Evolutionary conservation across 2,888 invertebrate species (phyloP).

Genomic region (Lordiphosa andalusiaca): DNA sequence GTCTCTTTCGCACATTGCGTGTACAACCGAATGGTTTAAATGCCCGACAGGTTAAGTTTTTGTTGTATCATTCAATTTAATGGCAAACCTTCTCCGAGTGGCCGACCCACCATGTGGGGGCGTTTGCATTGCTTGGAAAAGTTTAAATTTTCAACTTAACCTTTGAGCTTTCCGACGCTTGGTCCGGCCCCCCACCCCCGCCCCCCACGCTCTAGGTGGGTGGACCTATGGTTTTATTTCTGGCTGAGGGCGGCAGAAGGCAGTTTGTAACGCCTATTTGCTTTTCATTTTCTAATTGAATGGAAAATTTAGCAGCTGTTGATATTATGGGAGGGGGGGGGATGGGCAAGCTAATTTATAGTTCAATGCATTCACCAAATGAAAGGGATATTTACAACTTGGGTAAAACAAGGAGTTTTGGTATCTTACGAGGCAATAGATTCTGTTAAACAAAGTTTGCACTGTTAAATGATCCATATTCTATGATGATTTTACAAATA

Average conservation of each 20-base stretch:
- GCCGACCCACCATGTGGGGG: conserved; percentile 4
- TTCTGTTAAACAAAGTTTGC: no score
- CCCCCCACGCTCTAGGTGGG: neutral
- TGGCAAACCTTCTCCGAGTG: neutral
- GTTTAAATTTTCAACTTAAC: conserved; percentile 72
- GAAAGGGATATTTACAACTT: no score
- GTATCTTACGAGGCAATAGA: no score
- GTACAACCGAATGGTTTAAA: conserved; percentile 12
- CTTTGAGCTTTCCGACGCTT: conserved; percentile 54
- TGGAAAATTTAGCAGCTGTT: conserved; percentile 68
- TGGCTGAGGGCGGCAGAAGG: conserved; percentile 9
- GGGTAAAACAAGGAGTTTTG: no score
- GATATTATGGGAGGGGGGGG: conserved; percentile 21
- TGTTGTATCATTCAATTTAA: conserved; percentile 62
- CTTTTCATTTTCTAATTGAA: conserved; percentile 69
- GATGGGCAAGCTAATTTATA: conserved; percentile 7
- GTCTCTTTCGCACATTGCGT: conserved; percentile 54
- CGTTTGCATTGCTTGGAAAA: conserved; percentile 29
- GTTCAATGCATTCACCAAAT: no score
- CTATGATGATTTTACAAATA: no score
- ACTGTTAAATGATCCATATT: no score
- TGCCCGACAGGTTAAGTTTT: conserved; percentile 25
- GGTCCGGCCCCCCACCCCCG: neutral
- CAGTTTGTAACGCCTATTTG: conserved; percentile 57
- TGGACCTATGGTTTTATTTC: conserved; percentile 9